phyloP scores from a whole-genome alignment of 2,888 invertebrate genomes.

The Morinoia aosen region DNA sequence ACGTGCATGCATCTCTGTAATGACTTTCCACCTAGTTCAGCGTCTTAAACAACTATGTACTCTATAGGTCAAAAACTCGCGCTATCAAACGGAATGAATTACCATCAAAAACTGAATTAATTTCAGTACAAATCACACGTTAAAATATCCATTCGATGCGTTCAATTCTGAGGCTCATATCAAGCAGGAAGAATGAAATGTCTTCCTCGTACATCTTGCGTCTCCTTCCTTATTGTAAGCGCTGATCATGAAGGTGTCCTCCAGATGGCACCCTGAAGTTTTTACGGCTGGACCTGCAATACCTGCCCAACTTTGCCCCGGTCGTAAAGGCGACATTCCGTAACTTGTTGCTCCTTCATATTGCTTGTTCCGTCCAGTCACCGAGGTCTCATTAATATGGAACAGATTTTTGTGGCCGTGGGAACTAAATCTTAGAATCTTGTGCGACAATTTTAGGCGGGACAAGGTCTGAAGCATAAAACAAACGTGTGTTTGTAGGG shows the following conservation, averaged over 20 bases:
- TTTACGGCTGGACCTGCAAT: neutral
- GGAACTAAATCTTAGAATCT: neutral
- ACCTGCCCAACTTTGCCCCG: neutral
- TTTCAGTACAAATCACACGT: neutral
- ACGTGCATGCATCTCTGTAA: too few relatives aligned
- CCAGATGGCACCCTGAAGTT: neutral
- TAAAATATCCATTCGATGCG: neutral
- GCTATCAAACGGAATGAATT: too few relatives aligned
- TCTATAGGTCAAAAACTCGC: too few relatives aligned
- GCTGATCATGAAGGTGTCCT: neutral
- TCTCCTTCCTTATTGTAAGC: neutral
- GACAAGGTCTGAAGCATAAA: neutral
- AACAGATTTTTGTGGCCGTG: neutral
- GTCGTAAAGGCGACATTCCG: neutral
- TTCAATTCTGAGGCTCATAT: neutral
- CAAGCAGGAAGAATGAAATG: neutral
- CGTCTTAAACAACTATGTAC: too few relatives aligned
- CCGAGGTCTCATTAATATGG: neutral
- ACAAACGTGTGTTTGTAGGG: neutral
- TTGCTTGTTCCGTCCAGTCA: neutral
- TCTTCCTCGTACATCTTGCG: neutral
- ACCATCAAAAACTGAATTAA: too few relatives aligned
- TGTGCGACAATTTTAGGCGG: neutral
- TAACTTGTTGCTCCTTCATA: conserved; percentile 18
- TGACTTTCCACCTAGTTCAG: too few relatives aligned